Conservation (phyloP, 2,888 invertebrate genomes). For the Drosophila recens region DNA sequence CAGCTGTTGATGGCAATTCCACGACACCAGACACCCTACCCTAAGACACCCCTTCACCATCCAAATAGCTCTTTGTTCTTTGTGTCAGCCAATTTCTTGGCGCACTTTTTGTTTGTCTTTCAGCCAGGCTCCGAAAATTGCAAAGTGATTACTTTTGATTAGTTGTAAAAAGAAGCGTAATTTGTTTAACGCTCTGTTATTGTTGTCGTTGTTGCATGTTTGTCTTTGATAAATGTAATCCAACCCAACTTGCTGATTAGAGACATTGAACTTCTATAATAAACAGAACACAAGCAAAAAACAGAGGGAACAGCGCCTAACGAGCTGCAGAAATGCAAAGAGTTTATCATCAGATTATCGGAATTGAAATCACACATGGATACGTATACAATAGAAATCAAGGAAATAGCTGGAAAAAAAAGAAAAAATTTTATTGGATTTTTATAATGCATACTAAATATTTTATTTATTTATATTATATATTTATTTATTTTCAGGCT, state of each 20-base stretch:
- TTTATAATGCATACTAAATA: not conserved
- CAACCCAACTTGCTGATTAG: slow-evolving; percentile 70
- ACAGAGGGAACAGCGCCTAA: slow-evolving; percentile 40
- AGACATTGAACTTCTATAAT: slow-evolving; percentile 53
- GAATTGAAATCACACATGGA: not conserved
- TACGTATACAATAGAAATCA: not conserved
- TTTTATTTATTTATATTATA: too few relatives aligned
- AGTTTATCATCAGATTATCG: not conserved
- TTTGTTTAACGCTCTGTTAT: slow-evolving; percentile 66
- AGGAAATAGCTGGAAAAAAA: not conserved
- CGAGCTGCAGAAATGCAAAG: slow-evolving; percentile 37
- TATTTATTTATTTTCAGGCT: too few relatives aligned
- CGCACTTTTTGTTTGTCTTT: slow-evolving; percentile 78
- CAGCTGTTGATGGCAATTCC: slow-evolving; percentile 67
- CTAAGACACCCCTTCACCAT: not conserved
- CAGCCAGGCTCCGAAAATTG: slow-evolving; percentile 66
- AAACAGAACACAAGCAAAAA: slow-evolving; percentile 27
- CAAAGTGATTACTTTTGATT: slow-evolving; percentile 82
- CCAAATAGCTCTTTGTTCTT: slow-evolving; percentile 55
- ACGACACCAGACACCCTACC: slow-evolving; percentile 23
- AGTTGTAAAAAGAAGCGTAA: slow-evolving; percentile 80
- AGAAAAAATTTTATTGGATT: not conserved
- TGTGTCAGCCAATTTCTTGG: slow-evolving; percentile 67
- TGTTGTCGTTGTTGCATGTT: slow-evolving; percentile 45
- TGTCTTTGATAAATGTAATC: slow-evolving; percentile 74